Base-by-base conservation (phyloP, 2,888 invertebrate genomes). In the Calameuta pallipes region DNA sequence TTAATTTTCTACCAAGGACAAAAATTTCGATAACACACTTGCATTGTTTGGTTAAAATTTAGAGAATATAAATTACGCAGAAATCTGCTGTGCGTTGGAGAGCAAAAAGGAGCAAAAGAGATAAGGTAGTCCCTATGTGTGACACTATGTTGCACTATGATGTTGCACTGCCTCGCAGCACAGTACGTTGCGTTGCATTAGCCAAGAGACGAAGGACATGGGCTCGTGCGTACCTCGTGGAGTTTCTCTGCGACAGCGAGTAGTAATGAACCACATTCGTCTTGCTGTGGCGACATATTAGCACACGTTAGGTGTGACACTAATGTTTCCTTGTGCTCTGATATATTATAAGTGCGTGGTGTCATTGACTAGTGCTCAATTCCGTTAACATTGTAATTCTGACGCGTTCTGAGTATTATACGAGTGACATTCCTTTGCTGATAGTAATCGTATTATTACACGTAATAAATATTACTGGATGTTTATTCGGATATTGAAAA, bases 201-300 rank as follows among this genome's bases (percentile, higher is more conserved):
- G 56, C 23, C 56, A 56, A 56, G 56, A 56, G 75, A 35, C 56
- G 77, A 68, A 74, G 74, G 74, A 76, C 33, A 37, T 37, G 30
- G 37, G 74, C 30, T 56, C 75, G 71, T 75, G 78, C 71, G 71
- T 78, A 36, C 73, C 36, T 75, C 56, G 75, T 34, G 71, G 70
- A 23, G 71, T 71, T 34, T 71, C 71, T 71, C 71, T 31, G 33
- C 13, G 33, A 34, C 23, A 34, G 71, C 71, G 71, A 34, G 71
- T 34, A 37, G 76, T 78, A 78, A 78, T 78, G 78, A 78, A 78
- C 75, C 73, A 78, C 78, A 78, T 78, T 78, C 78, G 68, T 78
- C 78, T 78, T 75, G 36, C 56, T 68, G 30, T 34, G 34, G 71
- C 37, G 78, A 78, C 76, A 76, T 78, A 78, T 78, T 78, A 75